A percentile compares a stretch with the other conserved stretches of the same genome.
These are phyloP conservation scores for Megaceryle maxima DNA, from an alignment of 2,113 vertebrate genomes.

Conservation along the genomic window DNA sequence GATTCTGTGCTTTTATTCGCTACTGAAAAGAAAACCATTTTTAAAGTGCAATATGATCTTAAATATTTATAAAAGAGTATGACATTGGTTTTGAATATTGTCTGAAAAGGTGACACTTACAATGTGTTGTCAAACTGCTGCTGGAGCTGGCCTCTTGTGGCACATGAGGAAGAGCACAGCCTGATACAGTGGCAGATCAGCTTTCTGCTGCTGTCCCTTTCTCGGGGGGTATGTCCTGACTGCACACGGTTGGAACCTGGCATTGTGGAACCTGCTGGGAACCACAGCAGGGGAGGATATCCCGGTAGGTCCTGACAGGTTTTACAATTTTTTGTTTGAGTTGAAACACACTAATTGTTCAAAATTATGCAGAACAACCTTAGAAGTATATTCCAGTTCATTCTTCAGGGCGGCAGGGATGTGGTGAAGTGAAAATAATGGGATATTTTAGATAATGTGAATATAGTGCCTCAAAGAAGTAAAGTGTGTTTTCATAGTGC, in stretches of 20 bases:
- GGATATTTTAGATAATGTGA: background rate
- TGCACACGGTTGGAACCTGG: background rate
- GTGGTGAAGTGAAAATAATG: background rate
- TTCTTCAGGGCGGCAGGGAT: background rate
- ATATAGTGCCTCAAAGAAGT: background rate
- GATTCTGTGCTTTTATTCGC: background rate
- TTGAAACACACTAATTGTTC: background rate
- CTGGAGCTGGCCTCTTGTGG: background rate
- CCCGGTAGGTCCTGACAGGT: background rate
- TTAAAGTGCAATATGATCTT: background rate
- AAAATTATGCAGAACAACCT: background rate
- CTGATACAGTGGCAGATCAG: accelerated
- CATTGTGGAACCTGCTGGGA: background rate
- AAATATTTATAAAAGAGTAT: background rate
- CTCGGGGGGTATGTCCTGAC: background rate
- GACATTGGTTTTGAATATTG: background rate
- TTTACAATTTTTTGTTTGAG: background rate
- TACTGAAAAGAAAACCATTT: background rate
- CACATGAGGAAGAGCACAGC: background rate
- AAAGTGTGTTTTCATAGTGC: background rate
- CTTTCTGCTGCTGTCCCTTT: background rate
- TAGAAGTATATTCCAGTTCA: background rate
- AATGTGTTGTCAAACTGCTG: no score
- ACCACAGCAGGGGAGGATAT: background rate
- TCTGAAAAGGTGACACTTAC: background rate